Percentiles rank a stretch among this genome's conserved stretches.
Conservation (phyloP, 2,113 vertebrate species). For the Oreochromis aureus region DNA sequence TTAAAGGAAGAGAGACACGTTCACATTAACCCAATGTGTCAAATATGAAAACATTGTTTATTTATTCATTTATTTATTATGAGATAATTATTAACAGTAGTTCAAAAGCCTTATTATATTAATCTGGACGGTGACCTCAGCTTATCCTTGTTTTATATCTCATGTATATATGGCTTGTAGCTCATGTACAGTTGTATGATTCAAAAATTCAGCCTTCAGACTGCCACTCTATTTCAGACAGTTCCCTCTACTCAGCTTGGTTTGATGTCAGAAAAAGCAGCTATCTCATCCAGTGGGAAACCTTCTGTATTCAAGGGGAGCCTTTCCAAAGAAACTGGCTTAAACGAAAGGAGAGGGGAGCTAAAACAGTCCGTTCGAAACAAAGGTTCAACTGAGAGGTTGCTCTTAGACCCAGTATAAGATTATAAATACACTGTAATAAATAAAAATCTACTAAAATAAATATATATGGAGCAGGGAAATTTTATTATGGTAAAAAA, state of each 20-base stretch:
- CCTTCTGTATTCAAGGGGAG: neutral
- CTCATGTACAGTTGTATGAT: neutral
- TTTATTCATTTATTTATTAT: neutral
- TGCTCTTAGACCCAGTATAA: neutral
- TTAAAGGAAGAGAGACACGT: neutral
- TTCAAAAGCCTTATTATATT: neutral
- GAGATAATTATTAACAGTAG: neutral
- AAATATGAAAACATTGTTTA: neutral
- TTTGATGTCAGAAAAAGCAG: neutral
- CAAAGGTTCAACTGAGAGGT: neutral
- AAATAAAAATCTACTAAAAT: neutral
- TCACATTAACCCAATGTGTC: neutral
- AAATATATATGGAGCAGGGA: neutral
- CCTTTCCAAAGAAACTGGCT: neutral
- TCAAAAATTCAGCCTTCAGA: neutral
- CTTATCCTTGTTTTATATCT: neutral
- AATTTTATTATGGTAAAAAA: neutral
- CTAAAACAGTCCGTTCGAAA: neutral
- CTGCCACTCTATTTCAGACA: fast-evolving
- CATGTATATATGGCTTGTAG: neutral
- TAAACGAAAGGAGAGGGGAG: neutral
- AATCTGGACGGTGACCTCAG: neutral
- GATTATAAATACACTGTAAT: neutral
- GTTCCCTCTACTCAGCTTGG: neutral
- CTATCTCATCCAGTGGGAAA: neutral